phyloP scores from a whole-genome alignment of 1,140 invertebrate species.

The Asbolus verrucosus region DNA sequence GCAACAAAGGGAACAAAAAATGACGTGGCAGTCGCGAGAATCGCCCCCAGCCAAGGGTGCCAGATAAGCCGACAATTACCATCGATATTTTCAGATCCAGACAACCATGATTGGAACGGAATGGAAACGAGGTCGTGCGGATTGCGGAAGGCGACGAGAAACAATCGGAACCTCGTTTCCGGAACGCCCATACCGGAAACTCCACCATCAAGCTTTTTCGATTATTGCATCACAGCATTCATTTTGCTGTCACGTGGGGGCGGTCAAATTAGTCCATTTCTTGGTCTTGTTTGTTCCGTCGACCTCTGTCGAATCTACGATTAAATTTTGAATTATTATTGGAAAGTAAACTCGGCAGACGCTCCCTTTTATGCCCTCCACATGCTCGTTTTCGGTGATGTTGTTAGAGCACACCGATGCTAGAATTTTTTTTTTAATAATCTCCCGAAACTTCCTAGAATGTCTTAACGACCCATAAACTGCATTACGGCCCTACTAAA shows the following conservation, averaged over 20 bases:
- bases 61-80: constrained; percentile 30
- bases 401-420: too few relatives aligned
- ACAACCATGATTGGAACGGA: constrained; percentile 21
- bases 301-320: neutral
- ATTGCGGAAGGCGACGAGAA: constrained; percentile 23
- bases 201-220: constrained; percentile 24
- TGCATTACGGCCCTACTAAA: too few relatives aligned
- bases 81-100: constrained; percentile 24
- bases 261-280: constrained; percentile 16
- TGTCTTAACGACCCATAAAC: too few relatives aligned
- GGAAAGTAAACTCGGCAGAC: too few relatives aligned
- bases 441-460: too few relatives aligned
- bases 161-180: constrained; percentile 23
- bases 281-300: too few relatives aligned
- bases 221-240: constrained; percentile 17
- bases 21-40: neutral
- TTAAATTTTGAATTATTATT: constrained; percentile 1
- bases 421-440: too few relatives aligned
- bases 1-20: neutral
- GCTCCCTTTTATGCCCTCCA: too few relatives aligned
- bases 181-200: constrained; percentile 34
- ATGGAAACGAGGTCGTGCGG: constrained; percentile 8
- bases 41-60: constrained; percentile 7
- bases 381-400: too few relatives aligned
- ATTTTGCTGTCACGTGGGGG: neutral